Conservation (phyloP, 2,797 vertebrate species). For the Sebastes trivittatus region DNA sequence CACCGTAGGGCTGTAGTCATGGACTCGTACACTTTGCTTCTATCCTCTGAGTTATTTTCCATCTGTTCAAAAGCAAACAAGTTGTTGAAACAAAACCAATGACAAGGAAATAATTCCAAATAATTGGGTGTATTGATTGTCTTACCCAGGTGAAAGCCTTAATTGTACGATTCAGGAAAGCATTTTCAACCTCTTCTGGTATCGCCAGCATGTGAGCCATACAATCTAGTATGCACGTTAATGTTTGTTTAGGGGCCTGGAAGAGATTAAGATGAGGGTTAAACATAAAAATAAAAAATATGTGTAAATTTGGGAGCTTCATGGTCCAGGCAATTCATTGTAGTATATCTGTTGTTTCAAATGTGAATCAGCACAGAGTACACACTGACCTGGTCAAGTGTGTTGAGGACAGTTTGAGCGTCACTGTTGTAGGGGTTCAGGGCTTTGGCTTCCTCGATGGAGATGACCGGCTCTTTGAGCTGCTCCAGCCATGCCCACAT, state of each 20-base stretch:
- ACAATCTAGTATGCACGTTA: slow-evolving; percentile 90
- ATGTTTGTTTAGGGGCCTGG: slow-evolving; percentile 88
- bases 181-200: slow-evolving; percentile 87
- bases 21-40: slow-evolving; percentile 79
- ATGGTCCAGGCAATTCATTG: not conserved
- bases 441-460: slow-evolving; percentile 78
- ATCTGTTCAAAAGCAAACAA: slow-evolving; percentile 73
- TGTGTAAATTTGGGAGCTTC: not conserved
- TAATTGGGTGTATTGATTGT: not conserved
- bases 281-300: not conserved
- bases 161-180: slow-evolving; percentile 86
- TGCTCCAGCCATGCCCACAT: slow-evolving; percentile 99
- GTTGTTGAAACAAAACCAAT: not conserved
- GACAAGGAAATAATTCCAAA: not conserved
- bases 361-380: not conserved
- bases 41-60: slow-evolving; percentile 80
- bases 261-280: slow-evolving; percentile 6
- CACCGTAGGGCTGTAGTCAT: slow-evolving; percentile 84
- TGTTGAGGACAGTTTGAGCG: slow-evolving; percentile 79
- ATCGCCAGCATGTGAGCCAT: slow-evolving; percentile 85
- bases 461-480: slow-evolving; percentile 92
- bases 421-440: slow-evolving; percentile 78
- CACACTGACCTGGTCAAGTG: slow-evolving; percentile 85
- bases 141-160: slow-evolving; percentile 93
- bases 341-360: not conserved